Evolutionary conservation across 2,888 invertebrate genomes (phyloP), one percentile per base, ranked within the genome.

Genomic region (Athalia circularis): DNA sequence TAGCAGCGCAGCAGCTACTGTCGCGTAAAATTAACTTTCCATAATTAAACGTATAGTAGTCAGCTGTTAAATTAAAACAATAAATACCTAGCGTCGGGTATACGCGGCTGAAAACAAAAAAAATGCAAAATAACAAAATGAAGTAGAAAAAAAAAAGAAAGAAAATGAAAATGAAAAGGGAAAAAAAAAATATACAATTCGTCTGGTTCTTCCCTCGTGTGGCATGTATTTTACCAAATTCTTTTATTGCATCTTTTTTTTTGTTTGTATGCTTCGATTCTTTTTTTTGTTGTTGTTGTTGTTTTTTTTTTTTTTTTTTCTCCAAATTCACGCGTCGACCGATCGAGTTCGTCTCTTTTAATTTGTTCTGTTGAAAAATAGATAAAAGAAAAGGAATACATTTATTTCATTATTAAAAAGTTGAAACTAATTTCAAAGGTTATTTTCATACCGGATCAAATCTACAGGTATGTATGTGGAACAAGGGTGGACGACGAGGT

Each of bases 61-160:
- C 61, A 64, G 57, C n/a, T 83, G 86, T 84, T 87, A 86, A 88
- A 89, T 89, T 89, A 87, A 89, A 89, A 89, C 88, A 83, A 88
- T 88, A 88, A 88, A 88, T 88, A 88, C 85, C 80, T n/a, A 54
- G 11, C 54, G 54, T 15, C 72, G 29, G 47, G 64, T 43, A 43
- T 64, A 43, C 29, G 29, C 15, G 13, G 59, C 72, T n/a, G 0
- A 45, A 13, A 13, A 11, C 5, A 15, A 4, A 52, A 52, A 13
- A 48, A 13, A 48, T 9, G 48, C 4, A 4, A 5, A 48, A n/a
- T 11, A 65, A 48, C 47, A 11, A 45, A 43, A 45, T 45, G 45
- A 5, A 43, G 13, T 6, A 13, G 3, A 9, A 4, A 48, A n/a
- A 65, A 11, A 13, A 48, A 5, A n/a, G 1, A 5, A n/a, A 65